Base-by-base conservation (phyloP, 2,797 vertebrate genomes). In the Sebastes steindachneri region DNA sequence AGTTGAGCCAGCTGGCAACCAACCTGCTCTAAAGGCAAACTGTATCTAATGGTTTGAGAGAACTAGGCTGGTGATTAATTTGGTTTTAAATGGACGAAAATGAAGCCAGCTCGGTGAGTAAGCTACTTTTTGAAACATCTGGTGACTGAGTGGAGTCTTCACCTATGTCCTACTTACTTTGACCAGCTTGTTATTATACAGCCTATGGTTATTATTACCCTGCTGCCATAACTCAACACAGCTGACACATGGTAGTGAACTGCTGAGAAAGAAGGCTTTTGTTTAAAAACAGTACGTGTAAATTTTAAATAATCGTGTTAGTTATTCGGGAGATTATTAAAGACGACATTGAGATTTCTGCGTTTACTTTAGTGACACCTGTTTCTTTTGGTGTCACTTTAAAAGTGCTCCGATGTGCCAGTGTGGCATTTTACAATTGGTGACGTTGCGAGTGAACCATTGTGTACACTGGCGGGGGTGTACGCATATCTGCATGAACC, bases 401-500 rank as follows among this genome's bases (percentile, higher is more conserved):
- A 41, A 92, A 85, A 79, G 1, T 10, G 3, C 45, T 90, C 83
- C 62, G 83, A 83, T 15, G 19, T 95, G 93, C 85, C 93, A 88
- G 89, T 96, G 95, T 96, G 95, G 95, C 95, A 58, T 90, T 93
- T 89, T 88, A 91, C 92, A 94, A 95, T 95, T 95, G 95, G 95
- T 96, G 96, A 96, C 96, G 95, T 95, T 83, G 48, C 23, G 91
- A 78, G 31, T 55, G 65, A 86, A 94, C 95, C 93, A 95, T 90
- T 51, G 37, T 45, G 37, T 77, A 8, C 7, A 37, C 9, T 0
- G 15, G 9, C 2, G 48, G 89, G 84, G 87, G 76, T 21, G 21
- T 4, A 0, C 0, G 0, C 7, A 7, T 9, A 45, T 19, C 1
- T 5, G 11, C 0, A 4, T 29, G 1, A 29, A 8, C 0, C 2